Evolutionary conservation across 2,888 invertebrate species (phyloP).

Genomic region (Volucella zonaria): DNA sequence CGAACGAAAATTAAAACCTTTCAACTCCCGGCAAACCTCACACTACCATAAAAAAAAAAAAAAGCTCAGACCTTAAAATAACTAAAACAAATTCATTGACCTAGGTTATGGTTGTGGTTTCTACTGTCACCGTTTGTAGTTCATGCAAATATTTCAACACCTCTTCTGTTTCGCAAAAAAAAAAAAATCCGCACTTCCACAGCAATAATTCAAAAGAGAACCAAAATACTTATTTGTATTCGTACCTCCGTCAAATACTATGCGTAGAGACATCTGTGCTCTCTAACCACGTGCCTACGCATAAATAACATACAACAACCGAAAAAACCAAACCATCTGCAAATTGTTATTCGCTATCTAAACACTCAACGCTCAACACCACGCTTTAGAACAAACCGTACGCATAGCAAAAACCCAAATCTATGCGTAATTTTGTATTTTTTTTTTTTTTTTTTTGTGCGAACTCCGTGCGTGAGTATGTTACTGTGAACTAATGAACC

Average conservation of each 20-base stretch:
- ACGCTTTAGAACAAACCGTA: slow-evolving; percentile 1
- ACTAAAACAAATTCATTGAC: slow-evolving; percentile 27
- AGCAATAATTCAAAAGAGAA: slow-evolving; percentile 4
- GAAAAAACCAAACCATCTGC: not conserved
- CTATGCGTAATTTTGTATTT: slow-evolving; percentile 6
- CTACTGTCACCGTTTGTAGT: slow-evolving; percentile 17
- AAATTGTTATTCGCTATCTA: not conserved
- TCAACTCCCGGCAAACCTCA: not conserved
- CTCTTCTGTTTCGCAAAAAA: not conserved
- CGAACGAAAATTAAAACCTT: not conserved
- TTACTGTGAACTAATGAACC: slow-evolving; percentile 32
- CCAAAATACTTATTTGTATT: not conserved
- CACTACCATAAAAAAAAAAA: not conserved
- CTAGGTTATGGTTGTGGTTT: slow-evolving; percentile 50
- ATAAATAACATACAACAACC: slow-evolving; percentile 26
- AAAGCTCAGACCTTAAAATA: slow-evolving; percentile 17
- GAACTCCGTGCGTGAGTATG: slow-evolving; percentile 17
- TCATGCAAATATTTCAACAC: slow-evolving; percentile 39
- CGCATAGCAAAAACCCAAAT: slow-evolving; percentile 23
- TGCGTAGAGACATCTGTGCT: slow-evolving; percentile 15
- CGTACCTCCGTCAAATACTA: not conserved
- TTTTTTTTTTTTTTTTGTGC: not conserved
- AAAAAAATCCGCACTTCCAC: slow-evolving; percentile 14
- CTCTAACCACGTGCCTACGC: slow-evolving; percentile 49
- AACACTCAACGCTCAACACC: not conserved